Evolutionary conservation across 23 tunicate genomes (phyloP), one percentile per base, ranked within the genome.

Genomic region (Trididemnum nubilum): DNA sequence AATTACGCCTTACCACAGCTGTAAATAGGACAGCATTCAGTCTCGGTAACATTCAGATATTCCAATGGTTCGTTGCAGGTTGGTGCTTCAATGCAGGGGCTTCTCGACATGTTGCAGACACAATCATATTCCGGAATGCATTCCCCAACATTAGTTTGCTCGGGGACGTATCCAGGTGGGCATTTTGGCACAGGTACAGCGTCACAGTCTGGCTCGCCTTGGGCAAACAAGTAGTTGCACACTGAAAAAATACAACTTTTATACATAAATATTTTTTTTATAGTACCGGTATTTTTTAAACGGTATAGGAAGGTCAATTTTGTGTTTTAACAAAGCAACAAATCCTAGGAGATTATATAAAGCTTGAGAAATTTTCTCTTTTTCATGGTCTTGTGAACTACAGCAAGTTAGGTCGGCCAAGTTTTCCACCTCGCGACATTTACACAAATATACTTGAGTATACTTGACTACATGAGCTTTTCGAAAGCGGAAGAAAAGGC

Each of bases 81-180:
- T 65, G 94, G 94, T 1, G 94, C 82, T 64, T 52, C 61, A 9
- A 84, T 87, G 77, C 98, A 88, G 2, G 75, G 90, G 73, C 61
- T 88, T 34, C 74, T 57, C 40, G 83, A 44, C 32, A 60, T 83
- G 83, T 76, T 82, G 76, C 94, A 94, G 34, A 50, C 77, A 39
- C 97, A 92, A 4, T 82, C 88, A 72, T 92, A 92, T 4, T 69
- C 65, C n/a, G 97, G 97, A 44, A 92, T 87, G 78, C 97, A 92
- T 36, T 87, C 83, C 5, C 83, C 86, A 22, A 59, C 88, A 33
- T 92, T 87, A 33, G 86, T 83, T 72, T 80, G 82, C 1, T 23
- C 61, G 0, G 88, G 85, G 2, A 82, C 82, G 61, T 74, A 73
- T 0, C 97, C 97, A 22, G 81, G 82, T 29, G 83, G 76, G 33